These are phyloP conservation scores for Eretmochelys imbricata DNA, from an alignment of 2,113 vertebrate genomes.

Conservation along the genomic window DNA sequence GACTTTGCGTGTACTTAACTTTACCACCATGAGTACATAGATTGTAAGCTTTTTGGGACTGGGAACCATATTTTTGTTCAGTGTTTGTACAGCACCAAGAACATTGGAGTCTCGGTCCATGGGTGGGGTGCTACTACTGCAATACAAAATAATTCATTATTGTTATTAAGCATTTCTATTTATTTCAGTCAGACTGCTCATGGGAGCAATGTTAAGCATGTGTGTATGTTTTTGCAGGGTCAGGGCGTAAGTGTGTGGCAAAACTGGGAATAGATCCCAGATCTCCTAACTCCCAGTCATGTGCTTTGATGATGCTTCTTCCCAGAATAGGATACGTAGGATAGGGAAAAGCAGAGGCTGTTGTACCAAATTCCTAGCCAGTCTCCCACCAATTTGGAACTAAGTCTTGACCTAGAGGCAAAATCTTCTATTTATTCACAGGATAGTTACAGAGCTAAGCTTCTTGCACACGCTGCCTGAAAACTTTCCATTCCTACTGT, in stretches of 20 bases:
- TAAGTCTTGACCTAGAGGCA: not conserved
- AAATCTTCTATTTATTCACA: not conserved
- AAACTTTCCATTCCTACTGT: not conserved
- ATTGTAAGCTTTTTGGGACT: not conserved
- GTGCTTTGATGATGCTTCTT: not conserved
- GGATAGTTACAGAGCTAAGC: not conserved
- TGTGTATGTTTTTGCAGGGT: not conserved
- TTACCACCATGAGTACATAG: not conserved
- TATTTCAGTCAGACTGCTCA: not conserved
- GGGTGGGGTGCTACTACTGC: not conserved
- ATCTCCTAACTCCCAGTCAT: not conserved
- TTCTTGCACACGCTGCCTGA: not conserved
- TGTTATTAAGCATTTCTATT: not conserved
- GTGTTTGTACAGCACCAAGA: not conserved
- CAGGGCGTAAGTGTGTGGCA: not conserved
- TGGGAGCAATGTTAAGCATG: not conserved
- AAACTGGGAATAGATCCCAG: not conserved
- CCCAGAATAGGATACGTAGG: not conserved
- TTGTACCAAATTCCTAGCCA: not conserved
- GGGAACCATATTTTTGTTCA: not conserved
- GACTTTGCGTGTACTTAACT: not conserved
- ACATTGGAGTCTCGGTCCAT: too few species aligned
- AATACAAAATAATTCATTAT: not conserved
- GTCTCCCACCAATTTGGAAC: not conserved
- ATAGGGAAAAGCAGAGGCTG: not conserved